A percentile compares a stretch with the other conserved stretches of the same genome.
phyloP scores from a whole-genome alignment of 2,113 vertebrate species.

The Sebastes fasciatus region DNA sequence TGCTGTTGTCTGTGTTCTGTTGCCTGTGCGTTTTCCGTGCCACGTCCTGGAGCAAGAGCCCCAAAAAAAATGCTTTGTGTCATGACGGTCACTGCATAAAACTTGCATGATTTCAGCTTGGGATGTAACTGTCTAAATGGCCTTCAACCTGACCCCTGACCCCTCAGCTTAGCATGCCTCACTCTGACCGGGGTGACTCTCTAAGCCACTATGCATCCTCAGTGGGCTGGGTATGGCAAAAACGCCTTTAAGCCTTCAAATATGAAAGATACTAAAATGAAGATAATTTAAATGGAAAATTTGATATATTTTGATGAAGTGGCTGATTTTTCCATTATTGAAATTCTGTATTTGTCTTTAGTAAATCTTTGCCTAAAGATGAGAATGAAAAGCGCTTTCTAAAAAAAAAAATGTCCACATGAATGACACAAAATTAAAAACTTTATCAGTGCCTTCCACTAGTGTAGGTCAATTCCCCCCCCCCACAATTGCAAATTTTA shows the following conservation, averaged over 20 bases:
- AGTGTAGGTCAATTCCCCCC: conserved; percentile 46
- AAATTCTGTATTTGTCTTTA: conserved; percentile 38
- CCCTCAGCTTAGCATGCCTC: conserved; percentile 63
- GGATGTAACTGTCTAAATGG: conserved; percentile 64
- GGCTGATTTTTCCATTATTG: conserved; percentile 2
- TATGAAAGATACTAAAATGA: conserved; percentile 9
- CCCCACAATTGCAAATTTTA: conserved; percentile 21
- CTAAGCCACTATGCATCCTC: conserved; percentile 64
- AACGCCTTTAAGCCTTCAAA: conserved; percentile 27
- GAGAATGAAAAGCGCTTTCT: conserved; percentile 29
- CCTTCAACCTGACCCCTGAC: conserved; percentile 60
- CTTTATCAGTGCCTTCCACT: conserved; percentile 77
- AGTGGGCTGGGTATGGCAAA: conserved; percentile 44
- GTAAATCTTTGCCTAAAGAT: background rate
- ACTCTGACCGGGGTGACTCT: conserved; percentile 46
- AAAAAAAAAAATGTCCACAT: conserved; percentile 38
- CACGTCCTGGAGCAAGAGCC: conserved; percentile 58
- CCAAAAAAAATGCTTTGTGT: conserved; percentile 47
- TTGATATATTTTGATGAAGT: conserved; percentile 37
- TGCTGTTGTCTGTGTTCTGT: conserved; percentile 67
- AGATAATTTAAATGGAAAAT: background rate
- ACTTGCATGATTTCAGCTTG: conserved; percentile 79
- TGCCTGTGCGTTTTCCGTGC: conserved; percentile 64
- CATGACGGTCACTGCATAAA: conserved; percentile 56
- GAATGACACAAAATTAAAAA: conserved; percentile 62